phyloP scores from a whole-genome alignment of 2,797 vertebrate genomes.

The Cygnus olor region DNA sequence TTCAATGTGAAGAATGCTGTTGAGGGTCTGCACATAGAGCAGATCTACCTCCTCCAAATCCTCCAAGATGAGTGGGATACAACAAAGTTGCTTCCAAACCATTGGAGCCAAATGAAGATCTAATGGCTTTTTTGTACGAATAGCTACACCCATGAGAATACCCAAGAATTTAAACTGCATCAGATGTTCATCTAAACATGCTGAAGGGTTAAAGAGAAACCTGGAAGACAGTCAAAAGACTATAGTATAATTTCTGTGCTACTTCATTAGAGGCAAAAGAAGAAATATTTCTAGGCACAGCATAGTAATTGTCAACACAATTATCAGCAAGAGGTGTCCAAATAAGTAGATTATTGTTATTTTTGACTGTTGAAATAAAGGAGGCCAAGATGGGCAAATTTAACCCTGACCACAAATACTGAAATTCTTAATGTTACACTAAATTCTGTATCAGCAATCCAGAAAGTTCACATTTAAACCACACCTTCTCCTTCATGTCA shows the following conservation, averaged over 20 bases:
- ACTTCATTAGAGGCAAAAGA: neutral
- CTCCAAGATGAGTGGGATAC: constrained; percentile 84
- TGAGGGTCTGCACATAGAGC: constrained; percentile 88
- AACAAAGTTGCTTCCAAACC: constrained; percentile 89
- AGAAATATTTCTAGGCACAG: neutral
- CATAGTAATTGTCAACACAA: neutral
- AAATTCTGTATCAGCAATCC: neutral
- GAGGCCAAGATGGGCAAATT: neutral
- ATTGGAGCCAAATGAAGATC: constrained; percentile 86
- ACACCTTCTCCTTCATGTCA: neutral
- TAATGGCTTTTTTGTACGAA: constrained; percentile 88
- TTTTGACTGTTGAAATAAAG: neutral
- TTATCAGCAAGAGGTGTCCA: neutral
- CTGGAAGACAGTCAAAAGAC: constrained; percentile 57
- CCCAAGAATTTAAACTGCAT: constrained; percentile 88
- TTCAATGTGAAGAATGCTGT: constrained; percentile 92
- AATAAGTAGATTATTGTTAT: neutral
- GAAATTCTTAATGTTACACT: neutral
- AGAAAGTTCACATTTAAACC: neutral
- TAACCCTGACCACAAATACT: neutral
- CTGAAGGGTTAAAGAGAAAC: constrained; percentile 87
- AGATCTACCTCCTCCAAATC: constrained; percentile 88
- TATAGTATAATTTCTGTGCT: neutral
- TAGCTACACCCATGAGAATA: constrained; percentile 88
- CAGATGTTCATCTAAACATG: constrained; percentile 84